phyloP scores from a whole-genome alignment of 2,888 invertebrate species.

The Pachycephus smyrnensis region DNA sequence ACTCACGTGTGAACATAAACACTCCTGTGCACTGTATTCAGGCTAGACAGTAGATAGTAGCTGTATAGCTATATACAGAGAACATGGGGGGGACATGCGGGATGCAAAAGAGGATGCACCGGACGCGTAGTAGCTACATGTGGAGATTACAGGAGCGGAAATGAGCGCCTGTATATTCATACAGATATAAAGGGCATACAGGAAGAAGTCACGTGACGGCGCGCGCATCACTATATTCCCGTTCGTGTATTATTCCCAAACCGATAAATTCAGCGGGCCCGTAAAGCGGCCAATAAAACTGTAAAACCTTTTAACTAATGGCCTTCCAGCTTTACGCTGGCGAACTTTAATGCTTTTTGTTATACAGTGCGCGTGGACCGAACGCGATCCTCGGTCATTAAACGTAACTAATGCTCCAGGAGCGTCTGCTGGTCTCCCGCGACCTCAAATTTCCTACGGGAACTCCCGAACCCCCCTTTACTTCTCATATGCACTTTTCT shows the following conservation, averaged over 20 bases:
- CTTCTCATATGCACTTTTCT: neutral
- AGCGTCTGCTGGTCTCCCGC: neutral
- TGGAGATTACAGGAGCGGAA: neutral
- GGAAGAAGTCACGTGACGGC: neutral
- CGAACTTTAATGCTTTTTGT: conserved; percentile 31
- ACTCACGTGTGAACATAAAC: neutral
- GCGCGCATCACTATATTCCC: neutral
- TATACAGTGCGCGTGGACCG: conserved; percentile 21
- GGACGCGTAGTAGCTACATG: neutral
- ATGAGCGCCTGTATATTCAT: neutral
- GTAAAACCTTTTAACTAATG: conserved; percentile 53
- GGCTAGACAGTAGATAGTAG: neutral
- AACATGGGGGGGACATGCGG: neutral
- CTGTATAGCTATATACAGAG: neutral
- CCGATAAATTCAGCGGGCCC: conserved; percentile 49
- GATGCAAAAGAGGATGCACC: neutral
- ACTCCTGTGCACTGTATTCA: neutral
- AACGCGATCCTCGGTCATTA: conserved; percentile 31
- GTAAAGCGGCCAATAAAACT: conserved; percentile 51
- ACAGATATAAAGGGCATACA: neutral
- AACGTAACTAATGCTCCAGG: conserved; percentile 32
- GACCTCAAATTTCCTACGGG: neutral
- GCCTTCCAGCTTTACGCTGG: conserved; percentile 22
- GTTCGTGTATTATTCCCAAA: conserved; percentile 2
- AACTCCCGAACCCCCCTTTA: neutral